These are phyloP conservation scores for Nomada lathburiana DNA, from an alignment of 2,888 invertebrate species.

Conservation along the genomic window DNA sequence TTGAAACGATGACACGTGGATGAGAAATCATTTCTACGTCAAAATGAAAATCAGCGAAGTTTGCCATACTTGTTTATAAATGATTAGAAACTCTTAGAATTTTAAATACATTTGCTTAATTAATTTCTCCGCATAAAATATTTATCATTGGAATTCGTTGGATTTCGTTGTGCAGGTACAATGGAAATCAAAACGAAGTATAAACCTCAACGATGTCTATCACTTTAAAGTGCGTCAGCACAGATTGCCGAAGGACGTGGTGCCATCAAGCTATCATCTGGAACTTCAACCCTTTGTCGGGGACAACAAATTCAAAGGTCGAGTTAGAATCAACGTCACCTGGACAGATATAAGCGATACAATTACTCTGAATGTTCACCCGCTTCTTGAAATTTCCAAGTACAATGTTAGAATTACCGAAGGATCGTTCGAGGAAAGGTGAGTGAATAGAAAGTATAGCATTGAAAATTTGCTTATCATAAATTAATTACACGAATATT, in stretches of 20 bases:
- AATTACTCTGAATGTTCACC: slow-evolving; percentile 89
- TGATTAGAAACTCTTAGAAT: too few relatives aligned
- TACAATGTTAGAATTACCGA: slow-evolving; percentile 85
- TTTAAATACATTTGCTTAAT: too few relatives aligned
- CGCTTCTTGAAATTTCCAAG: slow-evolving; percentile 87
- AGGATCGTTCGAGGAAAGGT: slow-evolving; percentile 79
- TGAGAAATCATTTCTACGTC: too few relatives aligned
- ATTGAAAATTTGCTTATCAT: too few relatives aligned
- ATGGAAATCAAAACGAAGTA: slow-evolving; percentile 85
- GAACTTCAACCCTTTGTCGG: slow-evolving; percentile 89
- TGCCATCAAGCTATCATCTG: slow-evolving; percentile 89
- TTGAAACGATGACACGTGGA: too few relatives aligned
- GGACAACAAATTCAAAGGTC: slow-evolving; percentile 88
- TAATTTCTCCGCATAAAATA: too few relatives aligned
- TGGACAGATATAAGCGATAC: slow-evolving; percentile 88
- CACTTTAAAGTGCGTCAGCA: slow-evolving; percentile 88
- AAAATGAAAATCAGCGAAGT: too few relatives aligned
- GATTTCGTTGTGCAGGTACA: slow-evolving; percentile 3
- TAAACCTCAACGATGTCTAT: slow-evolving; percentile 90
- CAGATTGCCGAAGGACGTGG: slow-evolving; percentile 87
- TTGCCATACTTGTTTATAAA: too few relatives aligned
- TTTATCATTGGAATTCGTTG: too few relatives aligned
- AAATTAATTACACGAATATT: too few relatives aligned
- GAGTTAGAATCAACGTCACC: slow-evolving; percentile 89
- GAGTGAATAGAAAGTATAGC: slow-evolving; percentile 46